Evolutionary conservation across 2,888 invertebrate species (phyloP), one percentile per base, ranked within the genome.

Genomic region (Ennomos fuscantarius): DNA sequence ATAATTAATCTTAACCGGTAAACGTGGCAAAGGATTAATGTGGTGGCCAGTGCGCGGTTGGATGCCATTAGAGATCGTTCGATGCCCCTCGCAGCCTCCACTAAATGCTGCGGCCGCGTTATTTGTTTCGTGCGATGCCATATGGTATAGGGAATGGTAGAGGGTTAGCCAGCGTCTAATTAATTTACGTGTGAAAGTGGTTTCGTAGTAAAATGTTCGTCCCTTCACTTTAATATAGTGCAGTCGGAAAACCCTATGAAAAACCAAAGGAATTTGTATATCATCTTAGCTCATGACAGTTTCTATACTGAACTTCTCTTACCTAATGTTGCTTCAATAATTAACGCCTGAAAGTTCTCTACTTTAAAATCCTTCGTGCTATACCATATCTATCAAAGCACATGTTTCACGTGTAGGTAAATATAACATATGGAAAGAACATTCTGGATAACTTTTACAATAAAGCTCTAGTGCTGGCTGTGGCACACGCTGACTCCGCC

Each of bases 21-120:
- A 89, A 88, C 89, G 90, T 82, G 78, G 87, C 84, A 89, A 89
- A 89, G 91, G 91, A 91, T 91, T 91, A 90, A 89, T 88, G 89
- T 80, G 85, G 89, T 85, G 90, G 89, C 84, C 90, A 89, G 89
- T 88, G 86, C 88, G 90, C 82, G 90, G 90, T 87, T 76, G 84
- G 81, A 86, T 87, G 83, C 89, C 88, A 89, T 91, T 90, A 89
- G 86, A 86, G 86, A 83, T 79, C 85, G 84, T 83, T 87, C 87
- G 84, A 87, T 84, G 85, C 85, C 84, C 83, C 77, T 74, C 70
- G 49, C 67, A 72, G 72, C 70, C 70, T 68, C 63, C 72, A 81
- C 88, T 88, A 88, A 89, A 87, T 87, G 78, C 79, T 82, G 88
- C 65, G 89, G 89, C 84, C 85, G 78, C 84, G 82, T 87, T 87